A percentile compares a stretch with the other conserved stretches of the same genome.
These are phyloP conservation scores for Eueremaeus valkanovi DNA, from an alignment of 2,888 invertebrate species.

Conservation along the genomic window DNA sequence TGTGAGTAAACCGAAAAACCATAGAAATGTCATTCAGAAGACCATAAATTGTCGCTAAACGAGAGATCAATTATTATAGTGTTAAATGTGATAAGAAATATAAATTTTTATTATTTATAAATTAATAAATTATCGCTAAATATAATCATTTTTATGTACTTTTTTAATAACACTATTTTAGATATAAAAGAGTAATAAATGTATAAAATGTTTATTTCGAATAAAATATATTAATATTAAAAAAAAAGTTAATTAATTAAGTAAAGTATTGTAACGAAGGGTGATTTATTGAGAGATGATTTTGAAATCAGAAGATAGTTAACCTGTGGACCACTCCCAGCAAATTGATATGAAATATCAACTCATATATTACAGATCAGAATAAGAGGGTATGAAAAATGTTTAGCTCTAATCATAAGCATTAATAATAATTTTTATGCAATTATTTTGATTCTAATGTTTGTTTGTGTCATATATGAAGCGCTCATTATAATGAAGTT, in stretches of 20 bases:
- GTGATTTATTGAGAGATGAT: neutral
- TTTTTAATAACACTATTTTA: neutral
- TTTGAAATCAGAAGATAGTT: neutral
- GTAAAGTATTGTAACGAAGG: neutral
- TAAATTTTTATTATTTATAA: neutral
- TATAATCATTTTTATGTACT: constrained; percentile 12
- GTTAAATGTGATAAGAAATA: constrained; percentile 24
- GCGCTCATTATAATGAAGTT: neutral
- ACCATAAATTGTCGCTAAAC: constrained; percentile 29
- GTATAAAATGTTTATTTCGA: neutral
- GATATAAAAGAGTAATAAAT: neutral
- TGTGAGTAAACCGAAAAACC: constrained; percentile 2
- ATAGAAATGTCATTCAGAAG: constrained; percentile 19
- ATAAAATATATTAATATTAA: too few species aligned
- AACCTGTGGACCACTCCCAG: neutral
- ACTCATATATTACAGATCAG: too few species aligned
- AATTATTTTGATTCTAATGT: constrained; percentile 23
- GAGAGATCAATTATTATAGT: neutral
- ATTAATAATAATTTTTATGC: constrained; percentile 12
- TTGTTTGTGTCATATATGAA: constrained; percentile 13
- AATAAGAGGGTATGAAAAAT: too few species aligned
- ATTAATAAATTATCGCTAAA: constrained; percentile 21
- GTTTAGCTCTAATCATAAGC: too few species aligned
- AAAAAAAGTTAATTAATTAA: neutral
- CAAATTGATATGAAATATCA: too few species aligned